Evolutionary conservation across 2,797 vertebrate genomes (phyloP).

Genomic region (Mus spretus): DNA sequence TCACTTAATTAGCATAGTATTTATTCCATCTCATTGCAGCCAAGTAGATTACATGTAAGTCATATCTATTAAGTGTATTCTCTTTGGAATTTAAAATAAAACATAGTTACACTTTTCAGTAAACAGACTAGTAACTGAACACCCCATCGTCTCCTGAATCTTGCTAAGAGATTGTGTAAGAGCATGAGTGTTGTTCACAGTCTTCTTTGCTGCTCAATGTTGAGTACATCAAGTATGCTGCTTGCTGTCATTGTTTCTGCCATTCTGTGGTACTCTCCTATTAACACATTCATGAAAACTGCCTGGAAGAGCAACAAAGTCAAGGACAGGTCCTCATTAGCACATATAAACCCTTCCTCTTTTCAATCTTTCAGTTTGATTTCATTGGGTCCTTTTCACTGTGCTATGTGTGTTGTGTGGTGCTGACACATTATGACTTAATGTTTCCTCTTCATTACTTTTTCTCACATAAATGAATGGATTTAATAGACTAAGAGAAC

Average conservation of each 20-base stretch:
- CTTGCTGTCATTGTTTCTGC: not conserved
- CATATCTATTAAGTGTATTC: not conserved
- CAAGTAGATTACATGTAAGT: not conserved
- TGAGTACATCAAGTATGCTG: not conserved
- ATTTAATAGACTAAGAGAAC: not conserved
- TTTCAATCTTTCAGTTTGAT: not conserved
- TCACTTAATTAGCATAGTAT: constrained; percentile 63
- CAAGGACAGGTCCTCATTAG: not conserved
- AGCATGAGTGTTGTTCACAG: not conserved
- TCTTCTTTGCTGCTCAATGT: not conserved
- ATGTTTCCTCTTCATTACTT: not conserved
- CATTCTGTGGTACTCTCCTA: not conserved
- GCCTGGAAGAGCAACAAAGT: not conserved
- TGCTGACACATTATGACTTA: not conserved
- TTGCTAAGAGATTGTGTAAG: rapidly evolving
- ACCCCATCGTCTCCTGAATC: not conserved
- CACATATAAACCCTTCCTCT: not conserved
- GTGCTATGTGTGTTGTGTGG: not conserved
- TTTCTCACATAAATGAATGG: not conserved
- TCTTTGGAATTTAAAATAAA: constrained; percentile 47
- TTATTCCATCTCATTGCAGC: constrained; percentile 68
- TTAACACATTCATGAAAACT: not conserved
- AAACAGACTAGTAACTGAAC: not conserved
- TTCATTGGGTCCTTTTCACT: not conserved
- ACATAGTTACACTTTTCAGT: not conserved